Base-by-base conservation (phyloP, 1,140 invertebrate genomes). In the Drosophila kepulauana region DNA sequence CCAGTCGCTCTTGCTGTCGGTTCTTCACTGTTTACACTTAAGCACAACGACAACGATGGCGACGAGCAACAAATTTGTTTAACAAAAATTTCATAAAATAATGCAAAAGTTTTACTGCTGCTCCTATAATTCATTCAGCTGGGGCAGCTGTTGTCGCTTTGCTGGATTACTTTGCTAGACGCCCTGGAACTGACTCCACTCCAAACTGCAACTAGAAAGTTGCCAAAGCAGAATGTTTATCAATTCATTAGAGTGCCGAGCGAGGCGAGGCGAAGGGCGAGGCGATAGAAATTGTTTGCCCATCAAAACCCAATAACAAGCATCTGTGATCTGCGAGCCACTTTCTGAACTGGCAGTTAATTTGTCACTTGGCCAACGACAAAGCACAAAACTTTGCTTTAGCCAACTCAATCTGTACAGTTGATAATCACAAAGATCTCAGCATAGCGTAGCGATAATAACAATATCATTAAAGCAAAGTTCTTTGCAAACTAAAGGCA, bases 31-130 rank as follows among this genome's bases (percentile, higher is more conserved):
- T 76, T 76, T 76, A 66, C 74, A 76, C 73, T 71, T 65, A 88
- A 80, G 79, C 79, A 78, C 74, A 75, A 76, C 77, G 79, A 62
- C 63, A 51, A 67, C 63, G 72, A 68, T 70, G 35, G 46, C 63
- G 70, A 87, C 78, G 52, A 70, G 28, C 58, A 63, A 70, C 66
- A 75, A 75, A 76, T 76, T 76, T 76, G 74, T 72, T 76, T 72
- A 76, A 76, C 74, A 71, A 76, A 76, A 76, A 72, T 72, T 76
- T 76, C 68, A 72, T 76, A 76, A 76, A 76, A 72, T 76, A 76
- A 76, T 76, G 74, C 62, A 72, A 76, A 76, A 76, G 74, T 76
- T 76, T 72, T 20, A 46, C 69, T 58, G 51, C 48, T 16, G 25
- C 41, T 49, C 35, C 61, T 41, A 76, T 76, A 72, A 72, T 66